Evolutionary conservation across 2,888 invertebrate species (phyloP).

Genomic region (Arge pagana): DNA sequence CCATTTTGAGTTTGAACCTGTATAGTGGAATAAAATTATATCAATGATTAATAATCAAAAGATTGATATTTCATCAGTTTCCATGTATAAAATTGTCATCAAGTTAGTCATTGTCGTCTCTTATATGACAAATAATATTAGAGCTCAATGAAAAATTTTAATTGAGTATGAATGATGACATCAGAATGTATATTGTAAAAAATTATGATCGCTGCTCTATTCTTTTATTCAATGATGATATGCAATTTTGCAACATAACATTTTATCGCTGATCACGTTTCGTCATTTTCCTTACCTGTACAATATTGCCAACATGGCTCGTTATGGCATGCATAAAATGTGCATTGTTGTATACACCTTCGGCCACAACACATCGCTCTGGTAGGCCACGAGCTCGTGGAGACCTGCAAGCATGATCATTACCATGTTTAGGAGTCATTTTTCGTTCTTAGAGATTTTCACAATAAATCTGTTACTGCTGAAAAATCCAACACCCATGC

Average conservation of each 20-base stretch:
- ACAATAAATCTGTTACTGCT: too few species aligned
- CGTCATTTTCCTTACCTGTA: conserved; percentile 61
- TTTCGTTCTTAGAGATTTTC: too few species aligned
- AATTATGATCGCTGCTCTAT: not conserved
- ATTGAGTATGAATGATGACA: too few species aligned
- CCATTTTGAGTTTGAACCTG: conserved; percentile 81
- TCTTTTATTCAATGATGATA: not conserved
- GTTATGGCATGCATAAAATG: conserved; percentile 90
- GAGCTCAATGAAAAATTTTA: too few species aligned
- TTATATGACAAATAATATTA: too few species aligned
- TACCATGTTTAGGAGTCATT: too few species aligned
- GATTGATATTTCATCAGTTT: too few species aligned
- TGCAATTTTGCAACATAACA: not conserved
- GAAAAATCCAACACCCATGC: too few species aligned
- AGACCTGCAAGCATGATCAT: conserved; percentile 66
- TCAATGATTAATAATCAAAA: too few species aligned
- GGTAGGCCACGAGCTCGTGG: conserved; percentile 64
- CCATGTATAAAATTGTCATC: too few species aligned
- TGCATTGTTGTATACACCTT: conserved; percentile 88
- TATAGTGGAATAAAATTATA: too few species aligned
- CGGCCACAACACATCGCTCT: conserved; percentile 70
- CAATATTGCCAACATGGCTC: conserved; percentile 81
- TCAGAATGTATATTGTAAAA: conserved; percentile 6
- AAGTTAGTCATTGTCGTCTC: too few species aligned
- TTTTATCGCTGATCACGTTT: not conserved